Conservation (phyloP, 1,140 invertebrate species). For the Acromyrmex charruanus region DNA sequence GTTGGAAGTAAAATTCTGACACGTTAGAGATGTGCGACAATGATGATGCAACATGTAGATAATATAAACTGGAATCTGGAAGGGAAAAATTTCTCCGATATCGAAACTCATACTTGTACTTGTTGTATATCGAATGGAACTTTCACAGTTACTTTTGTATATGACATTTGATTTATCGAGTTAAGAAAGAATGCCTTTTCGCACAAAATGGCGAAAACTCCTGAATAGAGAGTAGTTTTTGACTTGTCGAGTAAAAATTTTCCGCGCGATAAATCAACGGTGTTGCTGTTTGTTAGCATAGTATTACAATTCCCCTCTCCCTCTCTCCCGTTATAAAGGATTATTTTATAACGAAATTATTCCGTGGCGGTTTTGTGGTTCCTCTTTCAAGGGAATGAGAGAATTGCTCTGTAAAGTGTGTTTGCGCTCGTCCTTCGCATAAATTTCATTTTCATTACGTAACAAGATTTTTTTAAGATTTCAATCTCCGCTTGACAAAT, state of each 20-base stretch:
- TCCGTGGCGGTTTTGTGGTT: slow-evolving; percentile 34
- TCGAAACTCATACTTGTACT: background rate
- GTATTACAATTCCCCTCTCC: background rate
- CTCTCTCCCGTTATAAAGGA: slow-evolving; percentile 32
- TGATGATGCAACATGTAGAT: background rate
- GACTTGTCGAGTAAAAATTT: slow-evolving; percentile 24
- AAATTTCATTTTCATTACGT: slow-evolving; percentile 34
- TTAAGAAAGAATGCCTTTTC: background rate
- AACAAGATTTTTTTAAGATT: background rate
- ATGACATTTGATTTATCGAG: background rate
- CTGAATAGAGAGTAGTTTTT: background rate
- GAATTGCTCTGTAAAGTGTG: slow-evolving; percentile 24
- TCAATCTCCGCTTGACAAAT: too few species aligned
- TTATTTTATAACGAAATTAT: slow-evolving; percentile 51
- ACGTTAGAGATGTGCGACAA: background rate
- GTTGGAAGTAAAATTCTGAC: slow-evolving; percentile 2
- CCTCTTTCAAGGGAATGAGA: background rate
- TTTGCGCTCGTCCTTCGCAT: slow-evolving; percentile 7
- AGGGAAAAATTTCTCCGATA: background rate
- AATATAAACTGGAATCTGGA: background rate
- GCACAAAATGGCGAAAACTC: slow-evolving; percentile 5
- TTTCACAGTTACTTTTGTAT: background rate
- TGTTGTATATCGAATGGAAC: background rate
- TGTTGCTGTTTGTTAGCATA: slow-evolving; percentile 16
- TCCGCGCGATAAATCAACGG: slow-evolving; percentile 29